Conservation (phyloP, 2,888 invertebrate genomes). For the Malthinus flaveolus region DNA sequence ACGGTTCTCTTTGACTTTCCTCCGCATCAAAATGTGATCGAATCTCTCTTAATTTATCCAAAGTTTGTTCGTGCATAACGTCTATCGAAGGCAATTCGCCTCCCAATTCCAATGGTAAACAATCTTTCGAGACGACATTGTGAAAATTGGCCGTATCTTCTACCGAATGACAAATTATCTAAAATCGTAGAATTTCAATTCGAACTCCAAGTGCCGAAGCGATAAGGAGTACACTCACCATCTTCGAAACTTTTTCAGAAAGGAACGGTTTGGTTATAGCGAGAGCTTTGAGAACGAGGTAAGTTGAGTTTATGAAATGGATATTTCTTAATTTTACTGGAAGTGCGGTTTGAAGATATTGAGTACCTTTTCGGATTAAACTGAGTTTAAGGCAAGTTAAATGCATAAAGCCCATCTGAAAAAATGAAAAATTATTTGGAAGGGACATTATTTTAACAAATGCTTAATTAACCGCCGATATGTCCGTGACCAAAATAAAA, state of each 20-base stretch:
- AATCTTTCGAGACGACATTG: slow-evolving; percentile 60
- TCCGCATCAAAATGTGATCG: slow-evolving; percentile 2
- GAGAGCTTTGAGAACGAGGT: slow-evolving; percentile 57
- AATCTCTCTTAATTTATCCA: slow-evolving; percentile 35
- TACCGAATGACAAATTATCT: slow-evolving; percentile 60
- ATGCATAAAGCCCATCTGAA: slow-evolving; percentile 40
- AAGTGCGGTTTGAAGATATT: slow-evolving; percentile 70
- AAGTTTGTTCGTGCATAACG: slow-evolving; percentile 35
- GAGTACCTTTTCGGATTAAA: slow-evolving; percentile 64
- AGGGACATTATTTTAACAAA: slow-evolving; percentile 26
- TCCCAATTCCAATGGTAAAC: slow-evolving; percentile 65
- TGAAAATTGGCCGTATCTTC: slow-evolving; percentile 56
- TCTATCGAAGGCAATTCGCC: slow-evolving; percentile 57
- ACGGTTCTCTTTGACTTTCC: neutral
- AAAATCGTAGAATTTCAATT: no score
- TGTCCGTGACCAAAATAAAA: slow-evolving; percentile 68
- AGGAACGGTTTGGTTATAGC: slow-evolving; percentile 60
- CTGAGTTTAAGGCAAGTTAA: slow-evolving; percentile 37
- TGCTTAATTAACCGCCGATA: slow-evolving; percentile 62
- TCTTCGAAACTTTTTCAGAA: slow-evolving; percentile 46
- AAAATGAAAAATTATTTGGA: neutral
- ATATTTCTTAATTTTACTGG: slow-evolving; percentile 68
- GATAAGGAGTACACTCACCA: no score
- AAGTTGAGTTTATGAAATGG: slow-evolving; percentile 64
- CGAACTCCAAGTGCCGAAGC: no score